Conservation (phyloP, 2,797 vertebrate species). For the Microctenopoma steveboyesi region DNA sequence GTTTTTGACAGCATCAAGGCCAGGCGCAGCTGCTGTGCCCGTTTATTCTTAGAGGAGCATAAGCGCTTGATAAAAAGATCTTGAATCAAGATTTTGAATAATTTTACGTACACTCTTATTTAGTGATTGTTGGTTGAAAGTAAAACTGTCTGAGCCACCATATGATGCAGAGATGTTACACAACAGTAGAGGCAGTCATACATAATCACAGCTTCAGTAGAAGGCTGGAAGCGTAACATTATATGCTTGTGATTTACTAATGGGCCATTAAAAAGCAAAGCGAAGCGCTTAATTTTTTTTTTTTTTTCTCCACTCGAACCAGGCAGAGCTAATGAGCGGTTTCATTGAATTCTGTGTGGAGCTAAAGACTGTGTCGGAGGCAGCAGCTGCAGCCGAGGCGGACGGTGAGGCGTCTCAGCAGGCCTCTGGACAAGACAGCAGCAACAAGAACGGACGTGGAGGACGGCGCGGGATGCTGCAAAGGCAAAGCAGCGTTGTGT, state of each 20-base stretch:
- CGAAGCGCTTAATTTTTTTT: neutral
- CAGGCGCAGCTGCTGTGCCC: slow-evolving; percentile 20
- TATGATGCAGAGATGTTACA: slow-evolving; percentile 41
- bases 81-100: slow-evolving; percentile 1
- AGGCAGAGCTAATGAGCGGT: slow-evolving; percentile 94
- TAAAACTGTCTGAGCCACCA: slow-evolving; percentile 20
- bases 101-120: neutral
- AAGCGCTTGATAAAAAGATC: slow-evolving; percentile 5
- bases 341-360: slow-evolving; percentile 96
- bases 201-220: slow-evolving; percentile 42
- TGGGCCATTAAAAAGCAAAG: slow-evolving; percentile 21
- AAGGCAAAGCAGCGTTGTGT: slow-evolving; percentile 89
- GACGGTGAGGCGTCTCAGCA: slow-evolving; percentile 59
- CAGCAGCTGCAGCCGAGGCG: slow-evolving; percentile 49
- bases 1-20: slow-evolving; percentile 12
- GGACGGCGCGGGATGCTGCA: slow-evolving; percentile 83
- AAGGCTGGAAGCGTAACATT: neutral
- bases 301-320: slow-evolving; percentile 7
- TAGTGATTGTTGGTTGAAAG: neutral
- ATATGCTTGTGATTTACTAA: neutral
- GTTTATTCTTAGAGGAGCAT: neutral
- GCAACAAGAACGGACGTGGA: slow-evolving; percentile 62
- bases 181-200: slow-evolving; percentile 27
- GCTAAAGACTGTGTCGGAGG: slow-evolving; percentile 79
- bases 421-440: slow-evolving; percentile 29